phyloP scores from a whole-genome alignment of 2,797 vertebrate genomes.

The Tamandua tetradactyla region DNA sequence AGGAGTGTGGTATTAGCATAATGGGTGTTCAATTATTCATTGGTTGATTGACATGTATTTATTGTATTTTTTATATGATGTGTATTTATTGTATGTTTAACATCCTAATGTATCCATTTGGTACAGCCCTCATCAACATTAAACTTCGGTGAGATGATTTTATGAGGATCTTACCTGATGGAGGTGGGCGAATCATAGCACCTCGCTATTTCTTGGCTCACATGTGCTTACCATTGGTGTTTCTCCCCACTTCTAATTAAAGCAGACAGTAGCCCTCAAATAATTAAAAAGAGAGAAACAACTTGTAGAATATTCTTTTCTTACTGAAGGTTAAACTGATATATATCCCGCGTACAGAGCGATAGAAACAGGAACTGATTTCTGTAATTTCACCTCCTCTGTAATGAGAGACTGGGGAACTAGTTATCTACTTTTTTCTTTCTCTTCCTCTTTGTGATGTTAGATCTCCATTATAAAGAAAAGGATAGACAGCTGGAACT shows the following conservation, averaged over 20 bases:
- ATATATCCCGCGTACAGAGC: not conserved
- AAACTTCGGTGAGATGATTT: not conserved
- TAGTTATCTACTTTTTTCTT: slow-evolving; percentile 22
- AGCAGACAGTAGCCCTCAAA: not conserved
- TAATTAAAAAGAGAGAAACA: not conserved
- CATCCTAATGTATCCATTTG: not conserved
- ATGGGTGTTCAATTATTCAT: not conserved
- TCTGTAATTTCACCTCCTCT: slow-evolving; percentile 47
- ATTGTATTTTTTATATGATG: no score
- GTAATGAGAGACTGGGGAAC: slow-evolving; percentile 53
- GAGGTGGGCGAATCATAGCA: not conserved
- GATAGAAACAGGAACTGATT: not conserved
- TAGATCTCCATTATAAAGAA: slow-evolving; percentile 60
- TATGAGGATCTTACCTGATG: not conserved
- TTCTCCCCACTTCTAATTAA: not conserved
- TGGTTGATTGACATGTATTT: not conserved
- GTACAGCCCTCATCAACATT: not conserved
- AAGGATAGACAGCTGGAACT: slow-evolving; percentile 66
- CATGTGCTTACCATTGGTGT: not conserved
- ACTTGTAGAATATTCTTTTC: not conserved
- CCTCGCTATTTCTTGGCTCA: not conserved
- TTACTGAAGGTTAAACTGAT: not conserved
- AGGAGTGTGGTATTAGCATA: not conserved
- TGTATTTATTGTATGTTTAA: not conserved
- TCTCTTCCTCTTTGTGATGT: slow-evolving; percentile 53